Evolutionary conservation across 2,797 vertebrate species (phyloP).

Genomic region (Enteromius trimaculatus): DNA sequence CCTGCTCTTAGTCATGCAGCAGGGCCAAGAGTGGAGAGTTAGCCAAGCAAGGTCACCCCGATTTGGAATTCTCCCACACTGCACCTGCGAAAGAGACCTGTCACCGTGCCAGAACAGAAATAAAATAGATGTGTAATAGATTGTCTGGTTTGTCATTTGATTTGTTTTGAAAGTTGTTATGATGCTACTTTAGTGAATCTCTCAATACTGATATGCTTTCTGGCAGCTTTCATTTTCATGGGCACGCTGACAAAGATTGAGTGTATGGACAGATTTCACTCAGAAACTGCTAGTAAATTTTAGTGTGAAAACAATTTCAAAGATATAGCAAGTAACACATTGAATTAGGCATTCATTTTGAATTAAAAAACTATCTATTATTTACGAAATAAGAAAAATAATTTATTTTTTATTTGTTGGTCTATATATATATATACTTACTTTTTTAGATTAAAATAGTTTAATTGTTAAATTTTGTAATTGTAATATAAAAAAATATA

Average conservation of each 20-base stretch:
- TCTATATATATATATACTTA: neutral
- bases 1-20: conserved; percentile 55
- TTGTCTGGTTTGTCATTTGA: neutral
- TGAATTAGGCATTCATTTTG: neutral
- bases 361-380: neutral
- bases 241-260: neutral
- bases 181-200: neutral
- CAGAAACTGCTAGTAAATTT: neutral
- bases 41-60: conserved; percentile 48
- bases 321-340: neutral
- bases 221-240: neutral
- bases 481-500: no score
- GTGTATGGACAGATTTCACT: neutral
- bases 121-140: neutral
- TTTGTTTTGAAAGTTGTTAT: conserved; percentile 6
- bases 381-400: no score
- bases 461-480: neutral
- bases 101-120: conserved; percentile 30
- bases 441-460: neutral
- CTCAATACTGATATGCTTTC: neutral
- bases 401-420: neutral
- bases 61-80: conserved; percentile 37
- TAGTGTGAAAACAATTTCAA: neutral
- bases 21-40: conserved; percentile 18
- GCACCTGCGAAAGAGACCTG: conserved; percentile 27